Conservation (phyloP, 1,140 invertebrate species). For the Drosophila persimilis region DNA sequence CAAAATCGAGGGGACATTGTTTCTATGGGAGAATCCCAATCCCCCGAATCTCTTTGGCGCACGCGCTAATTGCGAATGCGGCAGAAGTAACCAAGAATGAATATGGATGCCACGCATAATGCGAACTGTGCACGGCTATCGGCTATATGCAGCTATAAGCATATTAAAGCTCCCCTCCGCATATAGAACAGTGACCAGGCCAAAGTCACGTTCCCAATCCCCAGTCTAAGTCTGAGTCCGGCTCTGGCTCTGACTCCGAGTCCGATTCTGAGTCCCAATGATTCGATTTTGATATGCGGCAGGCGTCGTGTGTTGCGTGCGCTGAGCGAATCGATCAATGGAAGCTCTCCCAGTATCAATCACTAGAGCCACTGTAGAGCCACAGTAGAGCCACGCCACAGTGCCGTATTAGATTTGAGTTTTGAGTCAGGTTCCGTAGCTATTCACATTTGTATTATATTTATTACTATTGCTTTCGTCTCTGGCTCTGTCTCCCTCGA, state of each 20-base stretch:
- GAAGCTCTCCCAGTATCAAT: slow-evolving; percentile 46
- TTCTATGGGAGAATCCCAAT: slow-evolving; percentile 18
- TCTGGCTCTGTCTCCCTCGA: too few species aligned
- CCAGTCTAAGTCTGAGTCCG: slow-evolving; percentile 8
- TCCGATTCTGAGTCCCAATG: slow-evolving; percentile 13
- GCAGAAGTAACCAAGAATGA: slow-evolving; percentile 50
- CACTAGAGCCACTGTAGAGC: background rate
- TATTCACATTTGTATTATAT: slow-evolving; percentile 19
- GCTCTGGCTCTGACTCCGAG: slow-evolving; percentile 15
- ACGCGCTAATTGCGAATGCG: slow-evolving; percentile 59
- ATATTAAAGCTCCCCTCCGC: slow-evolving; percentile 33
- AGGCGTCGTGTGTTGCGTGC: slow-evolving; percentile 56
- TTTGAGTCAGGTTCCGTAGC: slow-evolving; percentile 41
- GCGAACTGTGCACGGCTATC: slow-evolving; percentile 4
- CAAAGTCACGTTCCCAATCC: slow-evolving; percentile 64
- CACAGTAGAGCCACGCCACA: too few species aligned
- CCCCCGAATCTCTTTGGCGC: slow-evolving; percentile 32
- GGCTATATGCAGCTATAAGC: slow-evolving; percentile 17
- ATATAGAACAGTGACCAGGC: slow-evolving; percentile 42
- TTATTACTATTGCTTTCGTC: slow-evolving; percentile 15
- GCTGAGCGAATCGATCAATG: slow-evolving; percentile 69
- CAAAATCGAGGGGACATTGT: slow-evolving; percentile 19
- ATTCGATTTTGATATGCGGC: slow-evolving; percentile 48
- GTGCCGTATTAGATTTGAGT: slow-evolving; percentile 44
- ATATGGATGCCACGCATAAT: slow-evolving; percentile 76